Percentiles rank a stretch among this genome's conserved stretches.
Conservation (phyloP, 1,140 invertebrate species). For the Dendrolimus punctatus region DNA sequence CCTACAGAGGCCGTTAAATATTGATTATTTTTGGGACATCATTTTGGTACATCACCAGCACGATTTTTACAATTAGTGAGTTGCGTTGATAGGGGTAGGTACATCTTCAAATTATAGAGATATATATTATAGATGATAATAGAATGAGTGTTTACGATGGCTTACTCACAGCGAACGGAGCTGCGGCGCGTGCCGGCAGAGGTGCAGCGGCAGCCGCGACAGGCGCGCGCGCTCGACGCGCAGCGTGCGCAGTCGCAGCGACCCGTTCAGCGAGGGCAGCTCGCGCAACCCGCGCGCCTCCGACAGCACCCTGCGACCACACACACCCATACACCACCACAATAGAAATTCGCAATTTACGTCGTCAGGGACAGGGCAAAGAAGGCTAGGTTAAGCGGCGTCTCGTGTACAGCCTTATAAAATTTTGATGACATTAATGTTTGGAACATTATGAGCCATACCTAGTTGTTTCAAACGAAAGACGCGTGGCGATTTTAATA, state of each 20-base stretch:
- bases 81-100: too few species aligned
- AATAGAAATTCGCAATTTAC: not conserved
- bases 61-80: too few species aligned
- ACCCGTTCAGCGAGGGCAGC: constrained; percentile 89
- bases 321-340: not conserved
- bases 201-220: constrained; percentile 76
- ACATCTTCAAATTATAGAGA: too few species aligned
- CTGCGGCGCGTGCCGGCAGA: constrained; percentile 85
- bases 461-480: too few species aligned
- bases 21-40: too few species aligned
- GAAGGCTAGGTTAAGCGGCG: not conserved
- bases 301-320: constrained; percentile 82
- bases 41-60: too few species aligned
- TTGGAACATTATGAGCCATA: too few species aligned
- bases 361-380: not conserved
- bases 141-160: not conserved
- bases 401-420: too few species aligned
- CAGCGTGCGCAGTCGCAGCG: constrained; percentile 82
- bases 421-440: too few species aligned
- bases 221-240: constrained; percentile 87
- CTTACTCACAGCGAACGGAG: constrained; percentile 89
- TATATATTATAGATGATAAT: too few species aligned
- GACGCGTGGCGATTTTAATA: too few species aligned
- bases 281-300: constrained; percentile 84
- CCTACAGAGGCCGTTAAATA: too few species aligned